Evolutionary conservation across 2,797 vertebrate species (phyloP).

Genomic region (Anabacerthia variegaticeps): DNA sequence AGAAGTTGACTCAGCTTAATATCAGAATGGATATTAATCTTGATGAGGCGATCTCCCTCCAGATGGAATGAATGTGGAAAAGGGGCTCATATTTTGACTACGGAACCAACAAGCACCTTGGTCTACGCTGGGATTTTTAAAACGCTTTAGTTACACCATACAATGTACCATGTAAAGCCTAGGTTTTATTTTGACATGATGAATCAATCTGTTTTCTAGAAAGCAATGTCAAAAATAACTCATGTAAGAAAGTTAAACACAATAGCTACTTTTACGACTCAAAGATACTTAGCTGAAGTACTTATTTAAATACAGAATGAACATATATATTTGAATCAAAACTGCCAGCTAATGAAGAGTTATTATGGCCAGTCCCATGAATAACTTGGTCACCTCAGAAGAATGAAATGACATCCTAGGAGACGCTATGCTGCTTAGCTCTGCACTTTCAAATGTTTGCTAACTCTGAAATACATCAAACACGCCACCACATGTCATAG

Average conservation of each 20-base stretch:
- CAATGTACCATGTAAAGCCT: background rate
- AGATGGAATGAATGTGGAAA: background rate
- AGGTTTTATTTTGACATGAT: background rate
- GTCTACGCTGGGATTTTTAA: background rate
- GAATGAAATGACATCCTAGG: background rate
- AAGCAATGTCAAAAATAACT: slow-evolving; percentile 17
- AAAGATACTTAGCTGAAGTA: background rate
- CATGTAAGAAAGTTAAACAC: background rate
- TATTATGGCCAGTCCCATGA: background rate
- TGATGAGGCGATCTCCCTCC: background rate
- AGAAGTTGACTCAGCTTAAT: background rate
- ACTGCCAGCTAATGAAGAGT: background rate
- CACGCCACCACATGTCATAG: rapidly evolving
- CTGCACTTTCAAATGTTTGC: background rate
- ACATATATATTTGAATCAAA: background rate
- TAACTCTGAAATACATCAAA: background rate
- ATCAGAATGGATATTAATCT: background rate
- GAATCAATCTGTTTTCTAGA: background rate
- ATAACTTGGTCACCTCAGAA: background rate
- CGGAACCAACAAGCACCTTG: background rate
- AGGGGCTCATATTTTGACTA: background rate
- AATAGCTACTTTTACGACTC: background rate
- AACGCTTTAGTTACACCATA: background rate
- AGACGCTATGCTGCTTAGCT: background rate
- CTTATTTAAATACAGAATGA: background rate